phyloP scores from a whole-genome alignment of 2,113 vertebrate genomes.

The Nesoenas mayeri region DNA sequence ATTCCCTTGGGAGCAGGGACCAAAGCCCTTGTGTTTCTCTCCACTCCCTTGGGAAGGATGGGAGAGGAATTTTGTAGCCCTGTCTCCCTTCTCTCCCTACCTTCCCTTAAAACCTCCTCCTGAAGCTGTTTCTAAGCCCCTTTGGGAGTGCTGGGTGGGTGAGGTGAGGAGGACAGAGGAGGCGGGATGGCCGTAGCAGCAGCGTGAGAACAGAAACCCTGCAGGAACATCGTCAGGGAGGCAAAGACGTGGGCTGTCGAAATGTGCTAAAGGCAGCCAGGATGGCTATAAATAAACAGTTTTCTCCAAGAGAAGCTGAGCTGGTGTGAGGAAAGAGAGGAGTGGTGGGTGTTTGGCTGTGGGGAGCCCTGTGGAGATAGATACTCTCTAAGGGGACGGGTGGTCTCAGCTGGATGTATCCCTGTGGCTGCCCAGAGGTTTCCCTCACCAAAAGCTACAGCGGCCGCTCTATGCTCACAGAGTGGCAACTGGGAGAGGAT shows the following conservation, averaged over 20 bases:
- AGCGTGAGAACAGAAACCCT: constrained; percentile 19
- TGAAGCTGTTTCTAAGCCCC: not conserved
- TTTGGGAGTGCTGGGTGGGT: not conserved
- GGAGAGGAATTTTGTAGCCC: not conserved
- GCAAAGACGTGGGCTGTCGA: constrained; percentile 46
- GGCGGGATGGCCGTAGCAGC: not conserved
- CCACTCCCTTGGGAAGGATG: not conserved
- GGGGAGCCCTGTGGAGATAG: not conserved
- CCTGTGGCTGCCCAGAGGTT: not conserved
- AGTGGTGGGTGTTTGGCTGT: not conserved
- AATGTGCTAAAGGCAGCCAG: constrained; percentile 54
- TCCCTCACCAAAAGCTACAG: not conserved
- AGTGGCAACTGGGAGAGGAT: not conserved
- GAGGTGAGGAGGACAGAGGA: not conserved
- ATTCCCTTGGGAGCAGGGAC: not conserved
- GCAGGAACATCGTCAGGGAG: not conserved
- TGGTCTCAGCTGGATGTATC: not conserved
- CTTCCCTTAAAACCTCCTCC: not conserved
- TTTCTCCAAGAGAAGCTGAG: constrained; percentile 3
- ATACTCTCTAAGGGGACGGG: not conserved
- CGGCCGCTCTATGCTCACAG: not conserved
- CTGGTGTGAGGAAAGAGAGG: not conserved
- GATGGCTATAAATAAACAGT: constrained; percentile 52
- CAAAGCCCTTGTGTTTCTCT: not conserved
- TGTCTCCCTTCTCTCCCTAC: not conserved